A percentile compares a stretch with the other conserved stretches of the same genome.
Conservation (phyloP, 1,140 invertebrate species). For the Heliconius eleuchia region DNA sequence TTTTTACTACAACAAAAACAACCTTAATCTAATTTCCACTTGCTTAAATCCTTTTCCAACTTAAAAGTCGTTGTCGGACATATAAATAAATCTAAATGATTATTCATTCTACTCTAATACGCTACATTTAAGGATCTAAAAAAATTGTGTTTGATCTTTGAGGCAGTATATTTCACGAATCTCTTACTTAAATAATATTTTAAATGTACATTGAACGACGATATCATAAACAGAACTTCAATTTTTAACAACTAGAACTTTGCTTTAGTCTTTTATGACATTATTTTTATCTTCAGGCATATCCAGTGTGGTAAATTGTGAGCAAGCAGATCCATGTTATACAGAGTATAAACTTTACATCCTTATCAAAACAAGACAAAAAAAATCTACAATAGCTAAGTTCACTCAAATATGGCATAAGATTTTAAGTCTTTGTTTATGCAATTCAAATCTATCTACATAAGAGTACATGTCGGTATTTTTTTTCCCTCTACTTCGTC, state of each 20-base stretch:
- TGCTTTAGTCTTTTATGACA: not conserved
- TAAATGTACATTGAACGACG: not conserved
- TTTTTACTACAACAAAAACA: not conserved
- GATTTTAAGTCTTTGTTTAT: not conserved
- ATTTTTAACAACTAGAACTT: not conserved
- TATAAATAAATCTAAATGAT: slow-evolving; percentile 28
- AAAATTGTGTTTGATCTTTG: slow-evolving; percentile 20
- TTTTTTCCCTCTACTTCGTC: too few relatives aligned
- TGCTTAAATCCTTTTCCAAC: slow-evolving; percentile 21
- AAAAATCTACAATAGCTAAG: too few relatives aligned
- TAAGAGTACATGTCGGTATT: not conserved
- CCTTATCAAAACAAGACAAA: too few relatives aligned
- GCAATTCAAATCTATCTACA: not conserved
- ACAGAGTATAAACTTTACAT: too few relatives aligned
- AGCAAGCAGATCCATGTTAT: too few relatives aligned
- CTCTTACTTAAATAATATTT: not conserved
- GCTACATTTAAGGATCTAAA: slow-evolving; percentile 19
- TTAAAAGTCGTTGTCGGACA: slow-evolving; percentile 18
- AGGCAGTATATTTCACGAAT: slow-evolving; percentile 9
- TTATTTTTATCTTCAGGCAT: not conserved
- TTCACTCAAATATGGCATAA: too few relatives aligned
- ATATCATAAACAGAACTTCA: not conserved
- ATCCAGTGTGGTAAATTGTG: too few relatives aligned
- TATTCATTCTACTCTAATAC: slow-evolving; percentile 10
- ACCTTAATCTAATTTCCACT: slow-evolving; percentile 16